Evolutionary conservation across 2,888 invertebrate genomes (phyloP).

Genomic region (Cephus nigrinus): DNA sequence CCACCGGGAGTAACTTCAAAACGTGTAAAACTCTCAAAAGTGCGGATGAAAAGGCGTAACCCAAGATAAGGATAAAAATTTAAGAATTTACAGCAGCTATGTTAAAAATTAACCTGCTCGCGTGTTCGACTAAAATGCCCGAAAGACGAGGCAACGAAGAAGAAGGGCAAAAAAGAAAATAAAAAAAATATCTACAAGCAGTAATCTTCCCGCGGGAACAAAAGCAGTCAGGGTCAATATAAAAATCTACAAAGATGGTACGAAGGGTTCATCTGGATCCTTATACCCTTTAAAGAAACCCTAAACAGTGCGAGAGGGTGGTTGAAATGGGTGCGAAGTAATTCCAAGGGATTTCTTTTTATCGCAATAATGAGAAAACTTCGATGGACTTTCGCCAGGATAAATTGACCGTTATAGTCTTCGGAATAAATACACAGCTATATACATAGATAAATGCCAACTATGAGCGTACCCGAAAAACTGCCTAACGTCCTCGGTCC

Average conservation of each 20-base stretch:
- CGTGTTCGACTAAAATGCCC: neutral
- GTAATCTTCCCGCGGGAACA: neutral
- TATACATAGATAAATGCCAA: neutral
- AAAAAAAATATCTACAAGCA: neutral
- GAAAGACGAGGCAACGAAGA: neutral
- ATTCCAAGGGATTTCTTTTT: neutral
- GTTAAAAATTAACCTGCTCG: neutral
- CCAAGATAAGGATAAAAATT: neutral
- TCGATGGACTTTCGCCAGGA: conserved; percentile 36
- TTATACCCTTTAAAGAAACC: neutral
- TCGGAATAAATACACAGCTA: neutral
- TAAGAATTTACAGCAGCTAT: neutral
- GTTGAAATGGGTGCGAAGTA: neutral
- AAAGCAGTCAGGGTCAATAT: neutral
- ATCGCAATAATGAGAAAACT: conserved; percentile 48
- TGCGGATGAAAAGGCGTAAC: neutral
- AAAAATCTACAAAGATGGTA: neutral
- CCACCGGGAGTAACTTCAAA: neutral
- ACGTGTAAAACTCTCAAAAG: neutral
- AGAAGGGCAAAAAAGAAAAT: neutral
- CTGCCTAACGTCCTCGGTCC: neutral
- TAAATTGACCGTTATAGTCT: conserved; percentile 18
- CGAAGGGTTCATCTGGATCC: neutral
- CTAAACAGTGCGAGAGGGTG: neutral
- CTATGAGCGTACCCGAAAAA: neutral